Evolutionary conservation across 2,888 invertebrate species (phyloP), one percentile per base, ranked within the genome.

Genomic region (Leptodirus hochenwartii): DNA sequence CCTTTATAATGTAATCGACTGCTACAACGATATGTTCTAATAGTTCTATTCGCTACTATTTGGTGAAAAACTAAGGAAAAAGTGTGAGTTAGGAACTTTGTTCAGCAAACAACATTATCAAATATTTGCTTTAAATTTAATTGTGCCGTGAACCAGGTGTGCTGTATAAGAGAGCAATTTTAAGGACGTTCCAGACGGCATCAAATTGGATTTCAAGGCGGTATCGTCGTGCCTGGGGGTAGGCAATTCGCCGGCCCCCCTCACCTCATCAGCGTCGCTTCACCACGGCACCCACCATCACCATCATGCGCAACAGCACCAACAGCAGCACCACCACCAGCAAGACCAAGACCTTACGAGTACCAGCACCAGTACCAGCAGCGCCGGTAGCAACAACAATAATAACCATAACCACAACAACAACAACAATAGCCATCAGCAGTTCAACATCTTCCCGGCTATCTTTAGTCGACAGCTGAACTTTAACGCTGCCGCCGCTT

Each of bases 371-470:
- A 36, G 48, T 47, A 20, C 51, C 48, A 26, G 41, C 47, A 34
- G 50, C 59, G 46, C 68, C 64, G 45, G 59, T 62, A 49, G 62
- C 61, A 46, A 64, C 27, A 8, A 6, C 8, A n/a, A 8, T 20
- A n/a, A 6, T 8, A n/a, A 8, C 20, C 20, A 20, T 8, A n/a
- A n/a, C n/a, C n/a, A n/a, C 61, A 46, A 64, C 27, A 8, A 6
- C 8, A n/a, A 8, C n/a, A n/a, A 6, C 6, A n/a, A 8, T n/a
- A 6, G n/a, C 6, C 73, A 72, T 39, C 80, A 81, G 53, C 82
- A 82, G 61, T 84, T 84, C 64, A 84, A 84, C 64, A 85, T 85
- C 49, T 84, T 85, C 58, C 84, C 84, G 46, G 84, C 84, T 36
- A 84, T 84, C 53, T 85, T 85, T 58, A 82, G 82, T 62, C 66